Evolutionary conservation across 2,797 vertebrate genomes (phyloP).

Genomic region (Hoplostethus mediterraneus): DNA sequence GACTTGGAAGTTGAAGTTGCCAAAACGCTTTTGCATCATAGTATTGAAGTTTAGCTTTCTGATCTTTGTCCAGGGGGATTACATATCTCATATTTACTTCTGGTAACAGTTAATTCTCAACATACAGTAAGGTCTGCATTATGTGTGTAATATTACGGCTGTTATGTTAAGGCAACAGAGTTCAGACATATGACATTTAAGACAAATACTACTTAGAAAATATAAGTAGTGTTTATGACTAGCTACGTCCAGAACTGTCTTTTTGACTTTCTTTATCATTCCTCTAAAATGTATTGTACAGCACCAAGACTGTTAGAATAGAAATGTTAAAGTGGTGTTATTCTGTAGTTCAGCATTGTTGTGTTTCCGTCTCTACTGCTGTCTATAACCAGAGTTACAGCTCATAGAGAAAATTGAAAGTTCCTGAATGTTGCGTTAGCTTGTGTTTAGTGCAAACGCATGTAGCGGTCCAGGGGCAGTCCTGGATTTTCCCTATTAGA

Average conservation of each 20-base stretch:
- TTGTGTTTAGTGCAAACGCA: constrained; percentile 55
- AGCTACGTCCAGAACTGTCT: background rate
- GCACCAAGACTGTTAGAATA: constrained; percentile 2
- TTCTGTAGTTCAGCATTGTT: constrained; percentile 32
- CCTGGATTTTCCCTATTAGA: constrained; percentile 49
- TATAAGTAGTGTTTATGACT: constrained; percentile 8
- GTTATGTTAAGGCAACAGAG: constrained; percentile 8
- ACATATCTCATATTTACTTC: constrained; percentile 50
- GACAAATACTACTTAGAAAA: constrained; percentile 23
- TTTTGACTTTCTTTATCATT: constrained; percentile 26
- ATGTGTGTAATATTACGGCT: constrained; percentile 14
- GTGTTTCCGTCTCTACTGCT: constrained; percentile 40
- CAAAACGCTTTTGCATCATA: constrained; percentile 28
- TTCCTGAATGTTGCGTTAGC: constrained; percentile 49
- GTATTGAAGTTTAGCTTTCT: constrained; percentile 22
- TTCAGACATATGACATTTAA: constrained; percentile 20
- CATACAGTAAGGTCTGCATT: constrained; percentile 17
- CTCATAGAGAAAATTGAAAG: constrained; percentile 24
- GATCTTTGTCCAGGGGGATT: constrained; percentile 28
- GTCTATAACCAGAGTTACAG: constrained; percentile 28
- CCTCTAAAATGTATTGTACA: constrained; percentile 14
- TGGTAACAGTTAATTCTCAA: constrained; percentile 28
- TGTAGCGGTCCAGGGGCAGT: constrained; percentile 46
- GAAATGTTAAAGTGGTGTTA: constrained; percentile 7
- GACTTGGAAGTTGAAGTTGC: constrained; percentile 32